Percentiles rank a stretch among this genome's conserved stretches.
These are phyloP conservation scores for Epinotia ramella DNA, from an alignment of 2,888 invertebrate genomes.

Conservation along the genomic window DNA sequence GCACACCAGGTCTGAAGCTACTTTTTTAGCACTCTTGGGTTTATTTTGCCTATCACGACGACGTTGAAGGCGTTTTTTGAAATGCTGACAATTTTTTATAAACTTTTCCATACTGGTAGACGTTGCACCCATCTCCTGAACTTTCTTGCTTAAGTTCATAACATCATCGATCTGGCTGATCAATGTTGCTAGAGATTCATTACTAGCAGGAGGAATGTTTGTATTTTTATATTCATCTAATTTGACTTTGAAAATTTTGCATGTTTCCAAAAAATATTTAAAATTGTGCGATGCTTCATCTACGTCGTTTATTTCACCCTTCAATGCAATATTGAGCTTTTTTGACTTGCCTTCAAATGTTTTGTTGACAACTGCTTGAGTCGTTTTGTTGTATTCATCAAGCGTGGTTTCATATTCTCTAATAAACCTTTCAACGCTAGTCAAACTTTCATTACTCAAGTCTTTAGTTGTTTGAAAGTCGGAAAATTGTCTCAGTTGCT, in stretches of 20 bases:
- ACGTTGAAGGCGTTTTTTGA: slow-evolving; percentile 52
- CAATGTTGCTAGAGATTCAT: slow-evolving; percentile 41
- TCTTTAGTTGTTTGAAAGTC: not conserved
- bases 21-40: not conserved
- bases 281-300: slow-evolving; percentile 51
- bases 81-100: slow-evolving; percentile 56
- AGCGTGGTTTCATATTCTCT: not conserved
- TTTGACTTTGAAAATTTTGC: slow-evolving; percentile 56
- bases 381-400: not conserved
- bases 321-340: not conserved
- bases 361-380: not conserved
- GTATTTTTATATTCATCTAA: slow-evolving; percentile 49
- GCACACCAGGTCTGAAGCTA: not conserved
- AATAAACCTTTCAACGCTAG: not conserved
- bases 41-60: slow-evolving; percentile 25
- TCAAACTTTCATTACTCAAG: not conserved
- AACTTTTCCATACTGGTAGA: slow-evolving; percentile 56
- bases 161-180: slow-evolving; percentile 54
- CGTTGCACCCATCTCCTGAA: slow-evolving; percentile 54
- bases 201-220: not conserved
- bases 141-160: slow-evolving; percentile 54
- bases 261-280: slow-evolving; percentile 54
- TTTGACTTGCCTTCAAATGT: not conserved
- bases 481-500: not conserved
- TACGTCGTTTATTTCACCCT: slow-evolving; percentile 46